phyloP scores from a whole-genome alignment of 2,113 vertebrate species.

The Nansenia antarctica region DNA sequence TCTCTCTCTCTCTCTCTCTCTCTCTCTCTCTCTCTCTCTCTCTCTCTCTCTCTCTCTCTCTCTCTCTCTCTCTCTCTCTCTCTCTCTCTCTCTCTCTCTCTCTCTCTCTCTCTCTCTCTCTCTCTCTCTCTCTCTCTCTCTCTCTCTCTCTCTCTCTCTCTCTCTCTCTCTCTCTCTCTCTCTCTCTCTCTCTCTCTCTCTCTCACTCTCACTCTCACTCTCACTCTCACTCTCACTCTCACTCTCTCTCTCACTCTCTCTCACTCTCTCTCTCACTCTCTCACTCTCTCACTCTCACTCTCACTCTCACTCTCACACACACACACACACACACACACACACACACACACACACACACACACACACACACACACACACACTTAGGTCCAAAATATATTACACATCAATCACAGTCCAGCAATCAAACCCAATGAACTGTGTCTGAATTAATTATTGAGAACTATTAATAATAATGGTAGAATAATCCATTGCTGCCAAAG shows the following conservation, averaged over 20 bases:
- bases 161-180: slow-evolving; percentile 18
- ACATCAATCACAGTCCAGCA: too few relatives aligned
- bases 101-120: neutral
- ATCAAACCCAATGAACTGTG: too few relatives aligned
- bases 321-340: too few relatives aligned
- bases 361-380: too few relatives aligned
- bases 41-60: neutral
- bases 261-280: neutral
- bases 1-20: slow-evolving; percentile 21
- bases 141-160: neutral
- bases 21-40: neutral
- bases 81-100: neutral
- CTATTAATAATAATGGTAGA: too few relatives aligned
- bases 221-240: neutral
- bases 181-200: neutral
- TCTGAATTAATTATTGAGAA: too few relatives aligned
- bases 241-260: neutral
- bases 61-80: neutral
- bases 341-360: too few relatives aligned
- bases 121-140: neutral
- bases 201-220: neutral
- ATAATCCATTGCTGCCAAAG: too few relatives aligned
- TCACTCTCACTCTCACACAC: neutral
- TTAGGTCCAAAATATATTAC: too few relatives aligned
- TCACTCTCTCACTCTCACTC: neutral